Percentiles rank a stretch among this genome's conserved stretches.
These are phyloP conservation scores for Drosophila birchii DNA, from an alignment of 2,888 invertebrate species.

Conservation along the genomic window DNA sequence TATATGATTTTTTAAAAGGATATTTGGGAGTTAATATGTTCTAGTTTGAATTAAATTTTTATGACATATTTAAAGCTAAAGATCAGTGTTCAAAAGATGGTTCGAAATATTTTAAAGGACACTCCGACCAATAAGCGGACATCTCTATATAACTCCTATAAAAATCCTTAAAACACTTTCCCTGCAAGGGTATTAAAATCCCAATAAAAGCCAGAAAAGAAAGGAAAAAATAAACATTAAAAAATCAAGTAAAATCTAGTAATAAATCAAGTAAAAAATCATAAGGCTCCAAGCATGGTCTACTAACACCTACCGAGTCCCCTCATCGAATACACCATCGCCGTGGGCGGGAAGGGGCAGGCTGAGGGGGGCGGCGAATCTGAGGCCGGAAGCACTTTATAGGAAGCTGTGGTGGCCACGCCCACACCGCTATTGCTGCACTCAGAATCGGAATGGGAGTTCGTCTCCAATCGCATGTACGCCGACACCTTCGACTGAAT, in stretches of 20 bases:
- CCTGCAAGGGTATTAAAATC: background rate
- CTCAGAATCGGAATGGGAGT: constrained; percentile 85
- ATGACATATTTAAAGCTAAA: no score
- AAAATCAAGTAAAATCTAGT: constrained; percentile 5
- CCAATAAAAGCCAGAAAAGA: constrained; percentile 16
- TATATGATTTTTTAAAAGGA: background rate
- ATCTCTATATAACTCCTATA: background rate
- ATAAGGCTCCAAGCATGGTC: constrained; percentile 77
- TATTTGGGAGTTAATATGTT: background rate
- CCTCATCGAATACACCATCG: constrained; percentile 90
- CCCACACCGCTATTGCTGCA: constrained; percentile 84
- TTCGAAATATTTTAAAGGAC: background rate
- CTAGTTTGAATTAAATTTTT: background rate
- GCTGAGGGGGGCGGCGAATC: constrained; percentile 84
- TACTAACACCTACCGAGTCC: constrained; percentile 85
- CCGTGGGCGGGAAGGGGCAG: constrained; percentile 91
- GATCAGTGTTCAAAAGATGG: background rate
- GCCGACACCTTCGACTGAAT: constrained; percentile 95
- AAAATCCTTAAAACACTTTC: no score
- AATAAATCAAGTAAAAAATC: constrained; percentile 19
- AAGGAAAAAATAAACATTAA: background rate
- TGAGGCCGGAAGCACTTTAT: constrained; percentile 85
- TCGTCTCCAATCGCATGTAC: constrained; percentile 86
- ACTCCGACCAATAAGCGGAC: background rate
- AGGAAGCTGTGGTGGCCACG: constrained; percentile 84